These are phyloP conservation scores for Noctuana brunneofusca DNA, from an alignment of 2,888 invertebrate genomes.

Conservation along the genomic window DNA sequence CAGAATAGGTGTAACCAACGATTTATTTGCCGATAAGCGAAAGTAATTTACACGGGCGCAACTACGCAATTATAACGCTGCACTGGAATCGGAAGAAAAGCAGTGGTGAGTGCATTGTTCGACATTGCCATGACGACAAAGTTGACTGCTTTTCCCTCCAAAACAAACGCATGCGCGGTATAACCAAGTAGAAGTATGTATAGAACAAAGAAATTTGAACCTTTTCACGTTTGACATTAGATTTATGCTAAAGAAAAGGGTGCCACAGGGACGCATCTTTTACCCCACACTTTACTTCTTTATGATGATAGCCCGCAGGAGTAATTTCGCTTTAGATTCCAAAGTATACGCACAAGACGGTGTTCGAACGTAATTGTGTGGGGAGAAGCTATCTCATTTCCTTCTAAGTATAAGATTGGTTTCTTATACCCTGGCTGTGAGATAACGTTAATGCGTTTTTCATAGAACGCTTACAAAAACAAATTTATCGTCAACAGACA, in stretches of 20 bases:
- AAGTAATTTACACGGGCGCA: constrained; percentile 35
- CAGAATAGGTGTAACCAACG: constrained; percentile 44
- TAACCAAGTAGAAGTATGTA: constrained; percentile 32
- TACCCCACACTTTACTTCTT: constrained; percentile 57
- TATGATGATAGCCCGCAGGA: constrained; percentile 66
- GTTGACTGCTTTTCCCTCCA: constrained; percentile 74
- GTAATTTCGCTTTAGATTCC: constrained; percentile 73
- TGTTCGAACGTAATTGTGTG: constrained; percentile 54
- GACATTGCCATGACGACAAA: constrained; percentile 69
- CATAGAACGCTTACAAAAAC: constrained; percentile 12
- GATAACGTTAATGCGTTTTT: constrained; percentile 3
- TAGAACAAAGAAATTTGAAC: constrained; percentile 44
- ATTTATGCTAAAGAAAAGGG: constrained; percentile 25
- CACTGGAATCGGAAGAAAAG: constrained; percentile 32
- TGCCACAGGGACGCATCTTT: constrained; percentile 56
- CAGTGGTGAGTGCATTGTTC: constrained; percentile 54
- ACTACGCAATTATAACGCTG: constrained; percentile 34
- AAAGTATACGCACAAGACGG: constrained; percentile 42
- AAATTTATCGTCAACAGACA: constrained; percentile 6
- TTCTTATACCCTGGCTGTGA: constrained; percentile 38
- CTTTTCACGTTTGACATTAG: constrained; percentile 41
- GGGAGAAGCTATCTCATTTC: constrained; percentile 59
- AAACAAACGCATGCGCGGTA: constrained; percentile 74
- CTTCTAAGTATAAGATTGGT: constrained; percentile 55
- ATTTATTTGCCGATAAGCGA: constrained; percentile 49